Base-by-base conservation (phyloP, 2,888 invertebrate genomes). In the Dyspetes luteomarginatus region DNA sequence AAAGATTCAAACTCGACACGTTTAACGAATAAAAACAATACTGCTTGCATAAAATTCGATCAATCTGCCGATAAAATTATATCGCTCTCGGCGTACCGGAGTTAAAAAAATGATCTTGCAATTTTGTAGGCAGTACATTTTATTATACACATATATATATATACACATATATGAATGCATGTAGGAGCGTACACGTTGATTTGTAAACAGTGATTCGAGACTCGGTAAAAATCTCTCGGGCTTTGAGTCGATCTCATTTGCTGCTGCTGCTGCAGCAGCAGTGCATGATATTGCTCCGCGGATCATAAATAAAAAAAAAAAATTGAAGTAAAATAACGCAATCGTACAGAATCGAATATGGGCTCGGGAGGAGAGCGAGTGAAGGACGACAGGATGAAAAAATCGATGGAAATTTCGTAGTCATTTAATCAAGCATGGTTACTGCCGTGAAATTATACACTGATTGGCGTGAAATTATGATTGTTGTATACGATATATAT, bases 381-480 rank as follows among this genome's bases (percentile, higher is more conserved):
- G n/a, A n/a, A n/a, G n/a, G n/a, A n/a, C n/a, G 62, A 17, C 15
- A 26, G 22, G 60, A 62, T 30, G 68, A 69, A 68, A 17, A 28
- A 48, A 43, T 3, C 17, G 43, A 48, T 9, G 15, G 5, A 26
- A 52, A 50, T 3, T 3, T 4, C 19, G 41, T 26, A n/a, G 62
- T 56, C 26, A 58, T 71, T 73, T 55, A 81, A 81, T 77, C 60
- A 72, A 58, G 62, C 50, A 64, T 55, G 62, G 43, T 30, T 52
- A 67, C 26, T 43, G 45, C 45, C 82, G 74, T 82, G 82, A 84
- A 81, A 82, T 84, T 81, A 79, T 82, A 69, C 56, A 75, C 36
- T 75, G 75, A 82, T 84, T 82, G 82, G 74, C 81, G 81, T 82
- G 80, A 82, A 84, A 82, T 84, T 76, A 64, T 65, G 73, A n/a